A percentile compares a stretch with the other conserved stretches of the same genome.
Evolutionary conservation across 2,888 invertebrate genomes (phyloP).

Genomic region (Sinelater perroti): DNA sequence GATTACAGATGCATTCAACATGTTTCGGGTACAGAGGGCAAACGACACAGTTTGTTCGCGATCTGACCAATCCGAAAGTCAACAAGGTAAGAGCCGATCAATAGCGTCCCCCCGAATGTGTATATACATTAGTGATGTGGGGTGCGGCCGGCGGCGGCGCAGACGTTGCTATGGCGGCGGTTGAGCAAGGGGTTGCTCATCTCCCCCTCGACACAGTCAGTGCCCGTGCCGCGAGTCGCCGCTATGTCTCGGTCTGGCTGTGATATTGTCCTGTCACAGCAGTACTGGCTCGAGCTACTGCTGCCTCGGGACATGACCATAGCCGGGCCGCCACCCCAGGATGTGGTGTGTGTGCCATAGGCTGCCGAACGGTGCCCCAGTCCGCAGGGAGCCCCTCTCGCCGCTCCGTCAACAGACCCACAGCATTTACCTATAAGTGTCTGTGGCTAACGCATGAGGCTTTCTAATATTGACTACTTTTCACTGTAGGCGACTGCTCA

Average conservation of each 20-base stretch:
- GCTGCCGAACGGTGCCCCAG: slow-evolving; percentile 9
- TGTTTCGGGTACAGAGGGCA: slow-evolving; percentile 33
- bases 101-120: slow-evolving; percentile 55
- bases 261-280: slow-evolving; percentile 99
- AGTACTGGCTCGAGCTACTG: slow-evolving; percentile 88
- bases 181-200: slow-evolving; percentile 53
- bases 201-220: slow-evolving; percentile 64
- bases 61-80: slow-evolving; percentile 28
- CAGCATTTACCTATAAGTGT: slow-evolving; percentile 32
- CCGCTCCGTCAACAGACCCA: slow-evolving; percentile 13
- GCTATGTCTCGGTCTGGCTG: slow-evolving; percentile 57
- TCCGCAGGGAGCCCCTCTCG: slow-evolving; percentile 4
- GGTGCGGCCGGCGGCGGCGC: slow-evolving; percentile 62
- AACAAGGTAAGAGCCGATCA: slow-evolving; percentile 48
- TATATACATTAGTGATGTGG: slow-evolving; percentile 61
- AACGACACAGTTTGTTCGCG: slow-evolving; percentile 17
- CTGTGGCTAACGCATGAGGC: slow-evolving; percentile 36
- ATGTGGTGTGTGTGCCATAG: slow-evolving; percentile 21
- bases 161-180: slow-evolving; percentile 60
- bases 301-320: slow-evolving; percentile 91
- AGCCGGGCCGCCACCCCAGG: slow-evolving; percentile 56
- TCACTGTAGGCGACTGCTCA: slow-evolving; percentile 35
- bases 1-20: slow-evolving; percentile 22
- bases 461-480: slow-evolving; percentile 28
- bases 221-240: slow-evolving; percentile 62